Evolutionary conservation across 2,113 vertebrate species (phyloP).

Genomic region (Spilogale gracilis): DNA sequence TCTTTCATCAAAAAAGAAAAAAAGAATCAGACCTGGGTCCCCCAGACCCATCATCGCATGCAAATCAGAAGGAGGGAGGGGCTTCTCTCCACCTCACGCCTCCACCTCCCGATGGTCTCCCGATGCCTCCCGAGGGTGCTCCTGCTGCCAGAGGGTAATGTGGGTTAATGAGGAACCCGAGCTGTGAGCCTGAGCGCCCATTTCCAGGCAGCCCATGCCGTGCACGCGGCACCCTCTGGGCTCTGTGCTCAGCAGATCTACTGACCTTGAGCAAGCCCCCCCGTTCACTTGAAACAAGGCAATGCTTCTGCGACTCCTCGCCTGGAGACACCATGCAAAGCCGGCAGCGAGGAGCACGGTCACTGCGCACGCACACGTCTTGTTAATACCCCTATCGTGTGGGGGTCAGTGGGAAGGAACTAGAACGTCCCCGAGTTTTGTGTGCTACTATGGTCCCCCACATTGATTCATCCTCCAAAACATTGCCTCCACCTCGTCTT

Average conservation of each 20-base stretch:
- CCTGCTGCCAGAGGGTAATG: too few relatives aligned
- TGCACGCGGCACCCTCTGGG: fast-evolving
- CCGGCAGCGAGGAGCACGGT: fast-evolving
- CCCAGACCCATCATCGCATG: background rate
- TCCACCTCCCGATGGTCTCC: too few relatives aligned
- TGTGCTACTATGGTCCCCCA: background rate
- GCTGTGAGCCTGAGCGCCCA: background rate
- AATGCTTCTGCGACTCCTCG: background rate
- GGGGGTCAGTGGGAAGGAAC: fast-evolving
- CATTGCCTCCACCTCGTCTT: fast-evolving
- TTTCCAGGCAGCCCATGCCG: fast-evolving
- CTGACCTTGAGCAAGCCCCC: background rate
- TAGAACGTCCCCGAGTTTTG: background rate
- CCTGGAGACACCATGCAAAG: background rate
- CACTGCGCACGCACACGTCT: fast-evolving
- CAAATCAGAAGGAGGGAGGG: background rate
- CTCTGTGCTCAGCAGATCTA: background rate
- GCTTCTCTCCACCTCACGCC: background rate
- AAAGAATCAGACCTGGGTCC: fast-evolving
- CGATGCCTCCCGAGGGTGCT: fast-evolving
- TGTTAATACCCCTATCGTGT: fast-evolving
- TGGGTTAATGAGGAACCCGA: fast-evolving
- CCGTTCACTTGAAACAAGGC: background rate
- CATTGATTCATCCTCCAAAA: background rate
- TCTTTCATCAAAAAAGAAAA: background rate